phyloP scores from a whole-genome alignment of 92 coral and sea anemone species.

The Isaurus tuberculatus region DNA sequence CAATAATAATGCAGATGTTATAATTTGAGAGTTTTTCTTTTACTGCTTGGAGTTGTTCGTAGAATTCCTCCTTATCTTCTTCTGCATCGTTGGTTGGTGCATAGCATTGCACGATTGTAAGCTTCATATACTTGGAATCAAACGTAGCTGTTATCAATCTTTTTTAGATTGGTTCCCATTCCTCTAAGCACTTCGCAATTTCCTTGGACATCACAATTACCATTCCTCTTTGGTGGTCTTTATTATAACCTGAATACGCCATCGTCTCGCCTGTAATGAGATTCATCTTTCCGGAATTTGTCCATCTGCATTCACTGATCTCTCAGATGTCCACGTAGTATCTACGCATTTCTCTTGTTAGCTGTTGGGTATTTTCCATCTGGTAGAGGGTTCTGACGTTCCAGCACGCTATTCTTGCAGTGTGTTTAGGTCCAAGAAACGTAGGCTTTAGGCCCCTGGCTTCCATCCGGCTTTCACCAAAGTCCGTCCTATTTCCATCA shows the following conservation, averaged over 20 bases:
- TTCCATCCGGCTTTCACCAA: slow-evolving; percentile 28
- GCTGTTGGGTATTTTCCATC: slow-evolving; percentile 29
- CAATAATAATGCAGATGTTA: background rate
- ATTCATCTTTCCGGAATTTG: slow-evolving; percentile 11
- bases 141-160: slow-evolving; percentile 14
- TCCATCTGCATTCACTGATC: slow-evolving; percentile 6
- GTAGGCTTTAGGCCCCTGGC: slow-evolving; percentile 19
- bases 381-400: slow-evolving; percentile 15
- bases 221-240: slow-evolving; percentile 25
- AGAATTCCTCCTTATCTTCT: slow-evolving; percentile 5
- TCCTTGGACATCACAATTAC: slow-evolving; percentile 5
- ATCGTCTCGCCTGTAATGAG: slow-evolving; percentile 16
- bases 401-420: slow-evolving; percentile 38
- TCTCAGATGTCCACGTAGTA: background rate
- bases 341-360: slow-evolving; percentile 18
- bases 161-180: slow-evolving; percentile 10
- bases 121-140: background rate
- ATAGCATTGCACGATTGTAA: background rate
- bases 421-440: slow-evolving; percentile 19
- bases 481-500: slow-evolving; percentile 9
- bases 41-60: background rate
- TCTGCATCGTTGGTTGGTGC: background rate
- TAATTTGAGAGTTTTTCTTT: slow-evolving; percentile 3
- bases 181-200: slow-evolving; percentile 9
- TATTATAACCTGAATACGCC: slow-evolving; percentile 8